These are phyloP conservation scores for Heteromurus nitidus DNA, from an alignment of 2,888 invertebrate genomes.

Conservation along the genomic window DNA sequence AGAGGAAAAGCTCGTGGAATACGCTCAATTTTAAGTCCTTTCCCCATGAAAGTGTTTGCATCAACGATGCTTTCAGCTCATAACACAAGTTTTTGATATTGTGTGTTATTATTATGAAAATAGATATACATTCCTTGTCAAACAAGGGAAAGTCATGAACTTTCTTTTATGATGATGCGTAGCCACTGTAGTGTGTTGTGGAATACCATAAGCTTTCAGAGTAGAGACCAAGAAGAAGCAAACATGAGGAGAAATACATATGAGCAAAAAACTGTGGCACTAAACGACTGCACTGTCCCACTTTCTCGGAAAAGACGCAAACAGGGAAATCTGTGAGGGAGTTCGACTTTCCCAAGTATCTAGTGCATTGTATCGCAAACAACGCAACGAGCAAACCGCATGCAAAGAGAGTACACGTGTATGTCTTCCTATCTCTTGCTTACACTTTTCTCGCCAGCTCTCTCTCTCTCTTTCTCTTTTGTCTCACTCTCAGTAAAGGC, in stretches of 20 bases:
- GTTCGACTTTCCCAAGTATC: too few species aligned
- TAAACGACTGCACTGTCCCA: conserved; percentile 60
- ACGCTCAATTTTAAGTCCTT: too few species aligned
- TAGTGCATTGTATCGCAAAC: too few species aligned
- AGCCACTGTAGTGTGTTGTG: conserved; percentile 9
- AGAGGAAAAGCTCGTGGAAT: too few species aligned
- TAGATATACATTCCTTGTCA: conserved; percentile 32
- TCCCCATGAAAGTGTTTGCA: too few species aligned
- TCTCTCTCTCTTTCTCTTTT: too few species aligned
- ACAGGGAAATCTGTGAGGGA: conserved; percentile 47
- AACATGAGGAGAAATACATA: conserved; percentile 19
- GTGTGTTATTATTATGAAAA: conserved; percentile 24
- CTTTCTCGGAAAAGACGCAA: conserved; percentile 62
- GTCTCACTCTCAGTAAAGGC: too few species aligned
- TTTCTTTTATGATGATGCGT: conserved; percentile 58
- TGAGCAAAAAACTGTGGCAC: conserved; percentile 48
- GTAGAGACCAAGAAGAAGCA: conserved; percentile 8
- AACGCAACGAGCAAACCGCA: too few species aligned
- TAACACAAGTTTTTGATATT: too few species aligned
- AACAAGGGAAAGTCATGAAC: conserved; percentile 46
- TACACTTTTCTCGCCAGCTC: too few species aligned
- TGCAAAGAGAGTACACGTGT: too few species aligned
- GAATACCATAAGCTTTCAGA: conserved; percentile 2
- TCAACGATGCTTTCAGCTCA: conserved; percentile 10
- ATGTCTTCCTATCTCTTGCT: too few species aligned